A percentile compares a stretch with the other conserved stretches of the same genome.
These are phyloP conservation scores for Lasioglossum vierecki DNA, from an alignment of 2,888 invertebrate species.

Conservation along the genomic window DNA sequence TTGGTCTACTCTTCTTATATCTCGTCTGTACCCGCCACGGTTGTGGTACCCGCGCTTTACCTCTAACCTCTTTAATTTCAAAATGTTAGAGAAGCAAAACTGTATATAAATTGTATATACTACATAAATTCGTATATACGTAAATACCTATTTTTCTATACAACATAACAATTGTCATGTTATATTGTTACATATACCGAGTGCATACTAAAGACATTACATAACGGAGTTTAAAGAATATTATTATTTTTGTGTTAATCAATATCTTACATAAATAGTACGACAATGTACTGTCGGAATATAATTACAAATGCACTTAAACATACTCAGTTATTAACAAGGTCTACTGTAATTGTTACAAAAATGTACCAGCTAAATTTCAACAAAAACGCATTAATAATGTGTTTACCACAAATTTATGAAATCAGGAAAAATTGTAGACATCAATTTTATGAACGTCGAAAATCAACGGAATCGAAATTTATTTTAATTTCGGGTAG, in stretches of 20 bases:
- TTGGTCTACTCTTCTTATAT: no score
- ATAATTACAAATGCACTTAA: slow-evolving; percentile 22
- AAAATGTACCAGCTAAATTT: slow-evolving; percentile 18
- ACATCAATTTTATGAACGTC: neutral
- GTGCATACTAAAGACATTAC: slow-evolving; percentile 8
- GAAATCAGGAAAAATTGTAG: slow-evolving; percentile 3
- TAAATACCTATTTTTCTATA: neutral
- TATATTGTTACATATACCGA: neutral
- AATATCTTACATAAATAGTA: neutral
- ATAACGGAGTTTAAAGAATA: slow-evolving; percentile 5
- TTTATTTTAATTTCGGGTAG: slow-evolving; percentile 19
- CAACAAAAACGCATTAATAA: slow-evolving; percentile 17
- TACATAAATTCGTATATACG: neutral
- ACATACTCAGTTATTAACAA: neutral
- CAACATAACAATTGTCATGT: slow-evolving; percentile 5
- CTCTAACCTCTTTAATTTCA: no score
- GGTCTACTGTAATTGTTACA: slow-evolving; percentile 14
- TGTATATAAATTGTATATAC: neutral
- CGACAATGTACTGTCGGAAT: slow-evolving; percentile 33
- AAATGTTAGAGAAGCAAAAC: no score
- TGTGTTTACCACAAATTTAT: slow-evolving; percentile 14
- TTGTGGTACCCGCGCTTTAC: neutral
- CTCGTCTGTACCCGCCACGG: no score
- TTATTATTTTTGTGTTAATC: neutral
- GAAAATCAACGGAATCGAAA: neutral